Evolutionary conservation across 1,140 invertebrate species (phyloP), one percentile per base, ranked within the genome.

Genomic region (fruit fly (Drosophila melanogaster)): DNA sequence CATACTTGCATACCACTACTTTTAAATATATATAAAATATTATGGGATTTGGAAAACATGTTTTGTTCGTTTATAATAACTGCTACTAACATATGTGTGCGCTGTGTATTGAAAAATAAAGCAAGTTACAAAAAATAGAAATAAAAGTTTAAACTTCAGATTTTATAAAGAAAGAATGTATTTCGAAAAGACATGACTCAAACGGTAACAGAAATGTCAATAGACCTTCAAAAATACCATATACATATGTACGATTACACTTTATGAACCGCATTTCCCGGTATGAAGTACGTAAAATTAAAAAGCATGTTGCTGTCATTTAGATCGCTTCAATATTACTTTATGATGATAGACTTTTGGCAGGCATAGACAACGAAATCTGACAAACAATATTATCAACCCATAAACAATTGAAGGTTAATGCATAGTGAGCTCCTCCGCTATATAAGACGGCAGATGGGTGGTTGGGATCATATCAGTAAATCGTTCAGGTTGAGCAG

Each of bases 331-430:
- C 60, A 67, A 85, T 66, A 71, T 67, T 77, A 56, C 46, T 86
- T 85, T 86, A 86, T 65, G 65, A 19, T 26, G 40, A 40, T 19
- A 37, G 69, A 44, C 53, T 72, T 61, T 43, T n/a, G 15, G 40
- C 70, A 50, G 38, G 33, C 46, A 40, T 47, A 38, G 43, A 24
- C 50, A 44, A 50, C 15, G 19, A 65, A 50, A 40, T 74, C 40
- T 38, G 44, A 58, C 47, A 71, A 76, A 73, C 56, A 66, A 15
- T 35, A 49, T 47, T 72, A 73, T 77, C 51, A 70, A 26, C 24
- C 43, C 62, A 85, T 85, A 86, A 86, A 86, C 51, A 15, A 30
- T 14, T 43, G 37, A 65, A 79, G 76, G 58, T 43, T 62, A 37
- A 24, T 22, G 17, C 44, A 38, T 51, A 53, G n/a, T 24, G 3